Evolutionary conservation across 2,888 invertebrate species (phyloP), one percentile per base, ranked within the genome.

Genomic region (Aquatica leii): DNA sequence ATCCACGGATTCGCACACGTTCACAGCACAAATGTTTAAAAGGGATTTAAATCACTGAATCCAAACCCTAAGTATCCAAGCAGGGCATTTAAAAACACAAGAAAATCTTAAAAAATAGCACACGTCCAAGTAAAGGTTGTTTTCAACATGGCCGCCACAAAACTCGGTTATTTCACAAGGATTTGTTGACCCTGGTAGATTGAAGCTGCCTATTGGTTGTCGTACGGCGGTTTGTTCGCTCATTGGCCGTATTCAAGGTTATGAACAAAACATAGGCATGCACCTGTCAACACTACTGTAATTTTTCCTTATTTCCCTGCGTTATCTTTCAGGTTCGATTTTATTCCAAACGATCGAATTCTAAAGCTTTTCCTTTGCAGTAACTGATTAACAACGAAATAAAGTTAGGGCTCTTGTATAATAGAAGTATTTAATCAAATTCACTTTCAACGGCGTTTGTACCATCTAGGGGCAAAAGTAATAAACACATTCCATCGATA

Each of bases 101-200:
- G 73, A 75, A 80, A 78, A 72, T 74, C 73, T 73, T 64, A 75
- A 78, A 78, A 80, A 79, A 80, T 77, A 78, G 77, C 80, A 78
- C 78, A 81, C 80, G 79, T 81, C 77, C 73, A 76, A 76, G 76
- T 77, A 80, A 80, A 80, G 77, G 78, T 80, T 81, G 80, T 82
- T 81, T 82, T 82, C 83, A 83, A 83, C 81, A 83, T 83, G 83
- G 82, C 82, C 80, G 82, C 79, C 78, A 75, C 78, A 77, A 81
- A 80, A 81, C 80, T 81, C 81, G 77, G 80, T 79, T 81, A 79
- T 81, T 80, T 81, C 79, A 81, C 79, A 81, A 82, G 81, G 81
- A 82, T 82, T 82, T 82, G 82, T 82, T 83, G 82, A 82, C 82
- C 83, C 82, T 82, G 82, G 81, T 77, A 76, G 73, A 71, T 69